A percentile compares a stretch with the other conserved stretches of the same genome.
Conservation (phyloP, 2,797 vertebrate species). For the Enteromius treurensis region DNA sequence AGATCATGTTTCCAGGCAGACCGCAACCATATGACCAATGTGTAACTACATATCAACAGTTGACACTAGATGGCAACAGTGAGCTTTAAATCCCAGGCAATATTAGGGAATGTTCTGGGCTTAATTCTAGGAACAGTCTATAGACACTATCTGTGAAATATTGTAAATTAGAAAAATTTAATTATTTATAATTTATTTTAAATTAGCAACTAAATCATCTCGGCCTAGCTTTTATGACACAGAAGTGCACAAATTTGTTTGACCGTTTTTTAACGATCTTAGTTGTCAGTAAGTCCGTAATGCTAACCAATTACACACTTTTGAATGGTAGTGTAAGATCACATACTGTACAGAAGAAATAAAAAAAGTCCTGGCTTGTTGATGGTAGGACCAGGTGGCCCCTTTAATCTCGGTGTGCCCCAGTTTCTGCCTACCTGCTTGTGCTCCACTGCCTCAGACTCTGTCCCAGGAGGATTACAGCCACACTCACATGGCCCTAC, state of each 20-base stretch:
- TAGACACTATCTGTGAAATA: background rate
- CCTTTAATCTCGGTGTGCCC: conserved; percentile 54
- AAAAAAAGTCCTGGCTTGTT: background rate
- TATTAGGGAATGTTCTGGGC: background rate
- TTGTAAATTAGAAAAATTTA: background rate
- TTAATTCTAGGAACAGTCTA: background rate
- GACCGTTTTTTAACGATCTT: background rate
- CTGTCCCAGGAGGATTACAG: conserved; percentile 53
- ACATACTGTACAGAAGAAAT: conserved; percentile 6
- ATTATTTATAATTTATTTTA: background rate
- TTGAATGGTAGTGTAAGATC: background rate
- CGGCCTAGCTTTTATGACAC: background rate
- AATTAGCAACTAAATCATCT: background rate
- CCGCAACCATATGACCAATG: conserved; percentile 65
- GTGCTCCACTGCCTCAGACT: conserved; percentile 5
- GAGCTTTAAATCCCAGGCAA: conserved; percentile 27
- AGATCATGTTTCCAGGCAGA: conserved; percentile 69
- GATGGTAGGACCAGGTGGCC: conserved; percentile 29
- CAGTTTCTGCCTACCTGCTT: conserved; percentile 27
- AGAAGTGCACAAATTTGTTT: background rate
- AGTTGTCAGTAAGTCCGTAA: too few relatives aligned
- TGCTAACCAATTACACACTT: background rate
- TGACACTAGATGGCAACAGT: conserved; percentile 72
- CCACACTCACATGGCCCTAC: conserved; percentile 33
- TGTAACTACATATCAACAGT: conserved; percentile 5